These are phyloP conservation scores for Spatulosminthurus flaviceps DNA, from an alignment of 2,888 invertebrate genomes.

Conservation along the genomic window DNA sequence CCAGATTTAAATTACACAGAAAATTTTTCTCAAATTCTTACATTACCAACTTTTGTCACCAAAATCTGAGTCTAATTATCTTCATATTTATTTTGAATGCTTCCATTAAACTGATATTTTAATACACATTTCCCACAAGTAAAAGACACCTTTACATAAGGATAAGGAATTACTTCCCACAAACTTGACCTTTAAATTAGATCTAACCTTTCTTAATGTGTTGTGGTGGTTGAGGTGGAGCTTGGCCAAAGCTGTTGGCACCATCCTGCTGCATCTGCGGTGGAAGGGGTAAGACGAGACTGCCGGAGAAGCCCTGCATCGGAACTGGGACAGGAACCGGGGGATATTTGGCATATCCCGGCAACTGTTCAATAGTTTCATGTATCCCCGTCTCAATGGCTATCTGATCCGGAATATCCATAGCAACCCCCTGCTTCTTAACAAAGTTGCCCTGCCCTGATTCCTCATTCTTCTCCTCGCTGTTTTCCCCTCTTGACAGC, in stretches of 20 bases:
- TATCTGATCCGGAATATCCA: constrained; percentile 61
- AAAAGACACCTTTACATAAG: no score
- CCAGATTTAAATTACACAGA: no score
- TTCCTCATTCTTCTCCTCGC: constrained; percentile 40
- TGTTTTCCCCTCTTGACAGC: constrained; percentile 39
- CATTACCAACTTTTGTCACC: no score
- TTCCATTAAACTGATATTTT: no score
- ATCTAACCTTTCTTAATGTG: constrained; percentile 35
- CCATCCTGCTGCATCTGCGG: constrained; percentile 43
- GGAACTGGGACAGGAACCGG: constrained; percentile 59
- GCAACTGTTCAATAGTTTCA: constrained; percentile 55
- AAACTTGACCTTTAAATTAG: no score
- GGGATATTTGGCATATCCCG: constrained; percentile 51
- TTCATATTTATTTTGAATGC: no score
- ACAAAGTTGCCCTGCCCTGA: constrained; percentile 47
- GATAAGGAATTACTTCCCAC: no score
- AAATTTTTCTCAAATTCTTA: no score
- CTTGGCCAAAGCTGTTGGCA: constrained; percentile 39
- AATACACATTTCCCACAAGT: no score
- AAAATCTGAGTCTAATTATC: no score
- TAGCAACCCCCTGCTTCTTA: constrained; percentile 59
- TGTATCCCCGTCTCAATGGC: constrained; percentile 59
- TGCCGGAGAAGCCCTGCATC: constrained; percentile 57
- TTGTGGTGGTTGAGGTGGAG: constrained; percentile 30
- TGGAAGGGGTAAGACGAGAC: constrained; percentile 60